Evolutionary conservation across 1,140 invertebrate genomes (phyloP).

Genomic region (Zeugodacus cucurbitae): DNA sequence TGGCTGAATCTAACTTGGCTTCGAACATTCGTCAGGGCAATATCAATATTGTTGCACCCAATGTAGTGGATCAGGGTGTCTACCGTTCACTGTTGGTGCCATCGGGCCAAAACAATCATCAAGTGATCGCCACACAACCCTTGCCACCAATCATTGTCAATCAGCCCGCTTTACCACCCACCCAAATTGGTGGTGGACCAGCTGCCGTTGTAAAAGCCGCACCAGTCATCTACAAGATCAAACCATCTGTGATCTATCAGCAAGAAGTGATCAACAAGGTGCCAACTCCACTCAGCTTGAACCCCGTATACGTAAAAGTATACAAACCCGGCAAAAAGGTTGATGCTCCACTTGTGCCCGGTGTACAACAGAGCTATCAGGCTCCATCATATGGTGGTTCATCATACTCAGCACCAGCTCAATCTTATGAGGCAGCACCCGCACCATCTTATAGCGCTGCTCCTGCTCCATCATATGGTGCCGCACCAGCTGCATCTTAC

Average conservation of each 20-base stretch:
- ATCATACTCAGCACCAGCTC: slow-evolving; percentile 46
- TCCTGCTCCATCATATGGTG: slow-evolving; percentile 52
- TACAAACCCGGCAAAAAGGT: slow-evolving; percentile 65
- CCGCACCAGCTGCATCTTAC: slow-evolving; percentile 54
- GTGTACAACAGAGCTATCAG: slow-evolving; percentile 52
- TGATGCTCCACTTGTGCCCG: slow-evolving; percentile 57
- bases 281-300: slow-evolving; percentile 61
- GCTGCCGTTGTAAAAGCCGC: slow-evolving; percentile 61
- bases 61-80: slow-evolving; percentile 60
- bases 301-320: slow-evolving; percentile 63
- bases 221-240: slow-evolving; percentile 62
- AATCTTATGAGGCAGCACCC: slow-evolving; percentile 49
- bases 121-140: slow-evolving; percentile 62
- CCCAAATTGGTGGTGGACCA: slow-evolving; percentile 61
- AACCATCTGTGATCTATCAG: slow-evolving; percentile 62
- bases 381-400: slow-evolving; percentile 40
- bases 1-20: slow-evolving; percentile 58
- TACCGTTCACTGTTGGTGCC: slow-evolving; percentile 62
- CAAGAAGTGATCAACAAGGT: slow-evolving; percentile 65
- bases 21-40: slow-evolving; percentile 63
- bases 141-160: slow-evolving; percentile 62
- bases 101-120: slow-evolving; percentile 60
- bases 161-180: slow-evolving; percentile 58
- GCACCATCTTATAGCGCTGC: slow-evolving; percentile 53
- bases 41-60: slow-evolving; percentile 61